Conservation (phyloP, 2,888 invertebrate genomes). For the Caradrina clavipalpis region DNA sequence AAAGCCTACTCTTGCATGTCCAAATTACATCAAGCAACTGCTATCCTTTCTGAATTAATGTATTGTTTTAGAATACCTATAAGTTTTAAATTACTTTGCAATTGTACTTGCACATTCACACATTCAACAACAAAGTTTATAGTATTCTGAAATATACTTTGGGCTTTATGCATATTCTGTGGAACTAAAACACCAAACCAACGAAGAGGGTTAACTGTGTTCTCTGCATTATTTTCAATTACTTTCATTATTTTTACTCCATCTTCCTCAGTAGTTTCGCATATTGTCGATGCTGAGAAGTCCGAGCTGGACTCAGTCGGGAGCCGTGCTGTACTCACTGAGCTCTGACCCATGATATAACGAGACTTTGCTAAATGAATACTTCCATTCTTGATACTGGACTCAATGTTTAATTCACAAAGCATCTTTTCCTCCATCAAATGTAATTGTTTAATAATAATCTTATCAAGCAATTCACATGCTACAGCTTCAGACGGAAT, state of each 20-base stretch:
- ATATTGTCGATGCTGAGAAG: conserved; percentile 82
- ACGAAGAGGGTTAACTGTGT: conserved; percentile 92
- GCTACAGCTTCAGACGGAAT: conserved; percentile 77
- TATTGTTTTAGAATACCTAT: conserved; percentile 76
- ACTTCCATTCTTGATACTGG: conserved; percentile 93
- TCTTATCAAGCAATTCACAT: conserved; percentile 92
- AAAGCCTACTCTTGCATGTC: neutral
- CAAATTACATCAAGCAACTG: conserved; percentile 2
- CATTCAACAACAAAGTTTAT: conserved; percentile 92
- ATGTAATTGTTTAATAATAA: conserved; percentile 93
- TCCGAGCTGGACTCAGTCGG: conserved; percentile 92
- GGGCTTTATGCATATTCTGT: conserved; percentile 94
- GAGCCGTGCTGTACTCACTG: conserved; percentile 93
- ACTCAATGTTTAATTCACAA: conserved; percentile 93
- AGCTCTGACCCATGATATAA: conserved; percentile 95
- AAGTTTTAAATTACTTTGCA: conserved; percentile 82
- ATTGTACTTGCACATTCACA: conserved; percentile 93
- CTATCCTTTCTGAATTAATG: conserved; percentile 64
- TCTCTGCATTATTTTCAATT: conserved; percentile 74
- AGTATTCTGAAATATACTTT: conserved; percentile 93
- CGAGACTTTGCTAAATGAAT: conserved; percentile 94
- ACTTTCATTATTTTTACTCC: conserved; percentile 84
- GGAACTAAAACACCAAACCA: conserved; percentile 98
- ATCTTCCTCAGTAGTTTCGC: conserved; percentile 82
- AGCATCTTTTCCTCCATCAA: conserved; percentile 94